Conservation (phyloP, 53 echinoderm and acorn worm genomes). For the Henricia sp. region DNA sequence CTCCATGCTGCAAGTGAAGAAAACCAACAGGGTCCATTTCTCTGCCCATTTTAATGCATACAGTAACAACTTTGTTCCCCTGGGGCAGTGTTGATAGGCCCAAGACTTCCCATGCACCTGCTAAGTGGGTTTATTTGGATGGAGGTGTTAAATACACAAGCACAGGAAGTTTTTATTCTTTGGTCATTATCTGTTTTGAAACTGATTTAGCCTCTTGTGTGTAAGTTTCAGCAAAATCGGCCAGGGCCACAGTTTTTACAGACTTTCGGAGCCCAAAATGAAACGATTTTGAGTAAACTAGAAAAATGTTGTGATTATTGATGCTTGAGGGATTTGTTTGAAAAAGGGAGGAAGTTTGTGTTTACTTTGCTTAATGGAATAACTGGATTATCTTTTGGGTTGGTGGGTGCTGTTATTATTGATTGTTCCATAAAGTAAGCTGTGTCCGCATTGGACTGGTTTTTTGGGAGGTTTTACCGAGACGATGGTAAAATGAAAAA, state of each 20-base stretch:
- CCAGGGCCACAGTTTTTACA: neutral
- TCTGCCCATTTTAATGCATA: too few species aligned
- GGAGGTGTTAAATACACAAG: slow-evolving; percentile 3
- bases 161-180: slow-evolving; percentile 39
- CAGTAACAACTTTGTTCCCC: too few species aligned
- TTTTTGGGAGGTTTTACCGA: too few species aligned
- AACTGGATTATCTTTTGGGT: neutral
- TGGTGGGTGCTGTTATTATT: neutral
- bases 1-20: too few species aligned
- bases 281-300: too few species aligned
- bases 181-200: slow-evolving; percentile 2
- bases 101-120: neutral
- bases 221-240: neutral
- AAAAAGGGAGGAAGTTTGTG: slow-evolving; percentile 25
- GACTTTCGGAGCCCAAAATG: too few species aligned
- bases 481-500: too few species aligned
- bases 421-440: too few species aligned
- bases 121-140: slow-evolving; percentile 34
- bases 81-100: neutral
- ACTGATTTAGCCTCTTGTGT: slow-evolving; percentile 11
- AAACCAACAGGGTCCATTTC: too few species aligned
- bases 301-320: neutral
- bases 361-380: slow-evolving; percentile 4
- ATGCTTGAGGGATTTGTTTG: neutral
- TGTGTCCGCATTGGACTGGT: too few species aligned